Base-by-base conservation (phyloP, 64 coral and sea anemone species). In the Catalaphyllia jardinei region DNA sequence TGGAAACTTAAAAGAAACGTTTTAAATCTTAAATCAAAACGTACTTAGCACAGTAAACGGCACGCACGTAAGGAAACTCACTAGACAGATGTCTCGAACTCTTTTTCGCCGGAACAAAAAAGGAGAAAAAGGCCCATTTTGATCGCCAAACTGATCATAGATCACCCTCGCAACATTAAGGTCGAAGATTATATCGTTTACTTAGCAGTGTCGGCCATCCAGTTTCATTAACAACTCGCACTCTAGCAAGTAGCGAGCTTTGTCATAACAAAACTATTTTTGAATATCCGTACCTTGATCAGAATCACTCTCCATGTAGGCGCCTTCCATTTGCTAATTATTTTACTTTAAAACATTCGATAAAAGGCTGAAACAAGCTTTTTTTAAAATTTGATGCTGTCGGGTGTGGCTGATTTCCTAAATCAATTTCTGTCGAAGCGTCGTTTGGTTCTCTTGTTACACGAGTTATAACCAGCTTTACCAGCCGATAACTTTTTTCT, bases 21-120 rank as follows among this genome's bases (percentile, higher is more conserved):
- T 85, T 85, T 85, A 65, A 85, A 85, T 71, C 60, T 85, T 38
- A 71, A 85, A 85, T 69, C 81, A 85, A 85, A 85, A 85, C 62
- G 81, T 71, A 85, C 81, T 85, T 85, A 85, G 81, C 33, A 69
- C 33, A 25, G 38, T 69, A 85, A 71, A 63, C 81, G 65, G 35
- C 81, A 49, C 31, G 81, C 81, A 85, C 81, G 81, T 28, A 85
- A 85, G 62, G 81, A 85, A 85, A 85, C 81, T 71, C 20, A 24
- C 33, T 50, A 85, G 81, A 85, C 81, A 64, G 81, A 71, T 85
- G 81, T 85, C 81, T 85, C 81, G 81, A 85, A 71, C 18, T 42
- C 10, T 71, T 71, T 38, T 85, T 16, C 27, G 20, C 62, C 81
- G 81, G 81, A 85, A 85, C 81, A 80, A 79, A 54, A 80, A 85